Conservation (phyloP, 2,888 invertebrate species). For the Heliothis peltigera region DNA sequence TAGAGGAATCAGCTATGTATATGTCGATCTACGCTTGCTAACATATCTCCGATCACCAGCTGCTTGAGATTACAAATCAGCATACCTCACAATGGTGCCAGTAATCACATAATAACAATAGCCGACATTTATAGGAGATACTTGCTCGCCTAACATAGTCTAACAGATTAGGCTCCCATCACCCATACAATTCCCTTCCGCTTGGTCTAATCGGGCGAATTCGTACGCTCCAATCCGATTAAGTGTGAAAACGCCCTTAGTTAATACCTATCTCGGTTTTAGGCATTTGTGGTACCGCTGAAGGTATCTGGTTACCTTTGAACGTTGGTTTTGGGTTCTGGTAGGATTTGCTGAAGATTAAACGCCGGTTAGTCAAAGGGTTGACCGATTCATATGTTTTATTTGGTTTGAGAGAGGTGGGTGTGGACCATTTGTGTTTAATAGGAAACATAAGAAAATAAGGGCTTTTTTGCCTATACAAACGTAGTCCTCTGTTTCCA, state of each 20-base stretch:
- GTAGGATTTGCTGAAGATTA: neutral
- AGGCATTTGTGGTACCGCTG: neutral
- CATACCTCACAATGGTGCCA: conserved; percentile 8
- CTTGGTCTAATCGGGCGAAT: conserved; percentile 47
- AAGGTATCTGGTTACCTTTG: conserved; percentile 5
- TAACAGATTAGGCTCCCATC: conserved; percentile 47
- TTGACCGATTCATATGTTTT: neutral
- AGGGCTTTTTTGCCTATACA: too few relatives aligned
- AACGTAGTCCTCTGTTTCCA: too few relatives aligned
- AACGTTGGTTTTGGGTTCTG: neutral
- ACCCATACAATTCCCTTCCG: conserved; percentile 59
- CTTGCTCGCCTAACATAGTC: conserved; percentile 19
- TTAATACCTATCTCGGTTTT: conserved; percentile 3
- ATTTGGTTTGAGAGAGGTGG: too few relatives aligned
- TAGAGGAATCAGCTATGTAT: too few relatives aligned
- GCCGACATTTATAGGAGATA: conserved; percentile 22
- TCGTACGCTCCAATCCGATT: conserved; percentile 57
- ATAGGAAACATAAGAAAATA: too few relatives aligned
- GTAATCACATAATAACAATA: conserved; percentile 43
- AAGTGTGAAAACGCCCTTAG: conserved; percentile 31
- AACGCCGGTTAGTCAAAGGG: conserved; percentile 1
- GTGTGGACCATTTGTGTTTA: too few relatives aligned
- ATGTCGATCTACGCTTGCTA: too few relatives aligned
- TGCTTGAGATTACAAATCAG: neutral
- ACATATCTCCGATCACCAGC: too few relatives aligned